Percentiles rank a stretch among this genome's conserved stretches.
Conservation (phyloP, 2,797 vertebrate genomes). For the Acrossocheilus fasciatus region DNA sequence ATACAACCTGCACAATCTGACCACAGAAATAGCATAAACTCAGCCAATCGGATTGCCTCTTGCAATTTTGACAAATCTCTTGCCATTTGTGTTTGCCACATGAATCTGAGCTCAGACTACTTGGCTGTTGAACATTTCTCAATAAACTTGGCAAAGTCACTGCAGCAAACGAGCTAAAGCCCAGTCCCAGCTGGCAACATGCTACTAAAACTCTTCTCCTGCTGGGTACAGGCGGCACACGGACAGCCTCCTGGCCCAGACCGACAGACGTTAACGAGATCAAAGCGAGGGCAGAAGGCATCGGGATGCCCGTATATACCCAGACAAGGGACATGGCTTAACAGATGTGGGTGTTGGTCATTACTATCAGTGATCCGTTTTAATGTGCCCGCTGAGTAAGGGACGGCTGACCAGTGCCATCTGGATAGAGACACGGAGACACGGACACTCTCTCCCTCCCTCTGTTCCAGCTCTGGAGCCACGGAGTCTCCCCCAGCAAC, state of each 20-base stretch:
- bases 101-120: not conserved
- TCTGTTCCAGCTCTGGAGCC: conserved; percentile 16
- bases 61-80: not conserved
- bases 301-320: conserved; percentile 22
- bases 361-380: conserved; percentile 81
- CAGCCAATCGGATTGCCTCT: not conserved
- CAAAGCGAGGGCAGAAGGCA: conserved; percentile 51
- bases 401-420: conserved; percentile 79
- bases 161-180: not conserved
- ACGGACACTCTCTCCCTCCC: conserved; percentile 17
- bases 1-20: not conserved
- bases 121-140: not conserved
- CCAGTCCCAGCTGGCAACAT: conserved; percentile 25
- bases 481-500: conserved; percentile 51
- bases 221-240: conserved; percentile 44
- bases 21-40: not conserved
- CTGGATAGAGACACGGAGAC: conserved; percentile 69
- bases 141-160: conserved; percentile 9
- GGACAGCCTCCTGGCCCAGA: conserved; percentile 33
- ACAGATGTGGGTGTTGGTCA: conserved; percentile 67
- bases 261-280: conserved; percentile 49
- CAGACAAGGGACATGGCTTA: conserved; percentile 10
- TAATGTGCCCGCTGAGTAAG: conserved; percentile 75
- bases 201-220: conserved; percentile 9
- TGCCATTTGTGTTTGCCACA: not conserved